These are phyloP conservation scores for Podotricha telesiphe DNA, from an alignment of 2,888 invertebrate species.

Conservation along the genomic window DNA sequence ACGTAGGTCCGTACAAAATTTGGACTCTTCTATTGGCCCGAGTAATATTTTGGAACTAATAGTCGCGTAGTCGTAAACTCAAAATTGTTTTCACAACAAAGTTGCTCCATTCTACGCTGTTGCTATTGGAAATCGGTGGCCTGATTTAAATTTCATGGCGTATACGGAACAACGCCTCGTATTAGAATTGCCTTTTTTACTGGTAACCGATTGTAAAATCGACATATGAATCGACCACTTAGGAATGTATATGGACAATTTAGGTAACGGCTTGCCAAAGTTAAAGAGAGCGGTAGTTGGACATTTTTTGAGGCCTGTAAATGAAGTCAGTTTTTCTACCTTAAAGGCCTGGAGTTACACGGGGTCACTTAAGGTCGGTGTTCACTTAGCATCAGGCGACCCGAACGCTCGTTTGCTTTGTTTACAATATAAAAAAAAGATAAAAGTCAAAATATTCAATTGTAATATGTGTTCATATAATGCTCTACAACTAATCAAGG, in stretches of 20 bases:
- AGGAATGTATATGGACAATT: conserved; percentile 11
- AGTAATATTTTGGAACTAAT: conserved; percentile 44
- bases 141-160: conserved; percentile 47
- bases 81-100: conserved; percentile 45
- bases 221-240: conserved; percentile 7
- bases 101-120: conserved; percentile 39
- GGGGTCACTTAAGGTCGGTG: too few relatives aligned
- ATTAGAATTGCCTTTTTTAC: conserved; percentile 33
- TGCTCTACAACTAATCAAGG: too few relatives aligned
- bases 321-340: too few relatives aligned
- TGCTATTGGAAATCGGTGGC: conserved; percentile 41
- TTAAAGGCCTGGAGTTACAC: too few relatives aligned
- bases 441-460: too few relatives aligned
- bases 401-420: too few relatives aligned
- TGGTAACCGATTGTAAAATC: conserved; percentile 12
- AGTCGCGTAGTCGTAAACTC: conserved; percentile 43
- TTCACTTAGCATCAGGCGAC: too few relatives aligned
- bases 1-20: conserved; percentile 36
- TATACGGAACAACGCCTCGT: conserved; percentile 39
- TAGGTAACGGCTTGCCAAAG: not conserved
- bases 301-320: too few relatives aligned
- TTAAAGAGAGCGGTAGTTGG: too few relatives aligned
- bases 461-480: too few relatives aligned
- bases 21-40: conserved; percentile 34
- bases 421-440: too few relatives aligned